A percentile compares a stretch with the other conserved stretches of the same genome.
Evolutionary conservation across 2,113 vertebrate genomes (phyloP).

Genomic region (Okapia johnstoni): DNA sequence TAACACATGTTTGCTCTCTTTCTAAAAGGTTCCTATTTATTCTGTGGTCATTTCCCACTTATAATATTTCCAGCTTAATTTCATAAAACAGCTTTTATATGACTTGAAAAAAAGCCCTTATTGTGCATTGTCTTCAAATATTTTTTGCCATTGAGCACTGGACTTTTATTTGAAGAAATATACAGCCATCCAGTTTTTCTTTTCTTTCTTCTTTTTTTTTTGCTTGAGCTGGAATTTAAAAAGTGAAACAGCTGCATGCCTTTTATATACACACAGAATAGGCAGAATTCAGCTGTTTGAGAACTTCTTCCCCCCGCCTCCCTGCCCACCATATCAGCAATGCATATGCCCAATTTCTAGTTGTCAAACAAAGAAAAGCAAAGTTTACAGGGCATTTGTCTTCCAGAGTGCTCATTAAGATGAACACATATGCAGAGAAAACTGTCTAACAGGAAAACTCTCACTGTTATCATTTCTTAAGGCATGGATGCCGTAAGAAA

Average conservation of each 20-base stretch:
- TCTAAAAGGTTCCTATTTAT: constrained; percentile 86
- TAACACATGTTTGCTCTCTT: constrained; percentile 92
- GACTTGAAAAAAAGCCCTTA: constrained; percentile 75
- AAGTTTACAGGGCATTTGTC: constrained; percentile 25
- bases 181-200: constrained; percentile 66
- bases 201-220: constrained; percentile 1
- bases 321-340: not conserved
- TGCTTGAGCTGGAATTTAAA: constrained; percentile 63
- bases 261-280: constrained; percentile 51
- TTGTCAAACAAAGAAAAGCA: constrained; percentile 67
- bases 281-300: constrained; percentile 41
- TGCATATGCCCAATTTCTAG: constrained; percentile 43
- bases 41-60: constrained; percentile 87
- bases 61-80: constrained; percentile 86
- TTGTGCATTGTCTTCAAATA: constrained; percentile 83
- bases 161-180: constrained; percentile 80
- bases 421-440: not conserved
- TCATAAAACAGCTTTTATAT: constrained; percentile 85
- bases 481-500: not conserved
- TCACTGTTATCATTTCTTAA: not conserved
- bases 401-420: not conserved
- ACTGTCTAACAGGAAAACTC: not conserved
- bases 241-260: constrained; percentile 77
- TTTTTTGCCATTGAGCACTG: constrained; percentile 80
- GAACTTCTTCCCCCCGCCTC: constrained; percentile 17